Percentiles rank a stretch among this genome's conserved stretches.
Evolutionary conservation across 2,888 invertebrate species (phyloP).

Genomic region (Tipula confusa): DNA sequence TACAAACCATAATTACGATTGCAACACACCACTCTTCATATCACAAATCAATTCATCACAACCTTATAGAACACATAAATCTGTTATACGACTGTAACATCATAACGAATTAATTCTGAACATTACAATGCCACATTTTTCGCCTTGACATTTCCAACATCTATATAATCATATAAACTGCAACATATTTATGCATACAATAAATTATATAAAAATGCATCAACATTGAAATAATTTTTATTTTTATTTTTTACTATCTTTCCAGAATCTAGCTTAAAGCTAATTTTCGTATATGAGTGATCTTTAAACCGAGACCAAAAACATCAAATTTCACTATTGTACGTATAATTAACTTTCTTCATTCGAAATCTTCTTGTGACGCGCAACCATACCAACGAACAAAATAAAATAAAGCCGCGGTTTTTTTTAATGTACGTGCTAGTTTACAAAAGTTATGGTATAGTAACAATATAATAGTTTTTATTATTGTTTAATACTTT

Average conservation of each 20-base stretch:
- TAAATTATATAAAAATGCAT: background rate
- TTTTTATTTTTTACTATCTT: background rate
- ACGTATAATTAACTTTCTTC: background rate
- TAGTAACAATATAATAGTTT: background rate
- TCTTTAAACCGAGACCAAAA: background rate
- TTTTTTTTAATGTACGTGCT: too few species aligned
- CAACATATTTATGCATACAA: background rate
- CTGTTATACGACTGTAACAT: too few species aligned
- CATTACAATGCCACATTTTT: background rate
- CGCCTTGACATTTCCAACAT: background rate
- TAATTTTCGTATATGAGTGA: background rate
- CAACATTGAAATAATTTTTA: background rate
- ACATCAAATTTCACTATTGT: background rate
- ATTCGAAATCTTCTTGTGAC: background rate
- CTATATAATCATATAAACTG: background rate
- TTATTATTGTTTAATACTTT: background rate
- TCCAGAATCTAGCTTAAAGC: background rate
- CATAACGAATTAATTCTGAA: too few species aligned
- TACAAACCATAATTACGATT: too few species aligned
- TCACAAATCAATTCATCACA: too few species aligned
- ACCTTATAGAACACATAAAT: too few species aligned
- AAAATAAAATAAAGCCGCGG: background rate
- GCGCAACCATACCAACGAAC: background rate
- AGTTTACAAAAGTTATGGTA: too few species aligned
- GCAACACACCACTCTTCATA: too few species aligned